phyloP scores from a whole-genome alignment of 2,888 invertebrate genomes.

The Drosophila neutralis region DNA sequence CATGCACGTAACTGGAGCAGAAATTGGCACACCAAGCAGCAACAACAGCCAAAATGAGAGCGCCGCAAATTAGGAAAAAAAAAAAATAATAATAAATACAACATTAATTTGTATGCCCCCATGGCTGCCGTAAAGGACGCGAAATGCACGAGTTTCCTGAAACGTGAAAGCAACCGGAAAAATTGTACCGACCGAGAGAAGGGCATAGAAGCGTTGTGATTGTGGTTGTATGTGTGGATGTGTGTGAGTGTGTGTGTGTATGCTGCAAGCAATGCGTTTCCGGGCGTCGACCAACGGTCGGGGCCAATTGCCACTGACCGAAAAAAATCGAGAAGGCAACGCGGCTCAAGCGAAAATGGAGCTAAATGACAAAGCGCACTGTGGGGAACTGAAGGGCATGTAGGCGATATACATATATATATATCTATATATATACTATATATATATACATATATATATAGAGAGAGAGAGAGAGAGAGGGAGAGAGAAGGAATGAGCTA shows the following conservation, averaged over 20 bases:
- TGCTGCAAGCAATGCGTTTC: conserved; percentile 54
- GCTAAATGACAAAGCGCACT: conserved; percentile 59
- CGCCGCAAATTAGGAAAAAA: conserved; percentile 33
- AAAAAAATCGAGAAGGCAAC: conserved; percentile 55
- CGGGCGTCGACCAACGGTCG: conserved; percentile 46
- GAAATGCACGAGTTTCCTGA: conserved; percentile 78
- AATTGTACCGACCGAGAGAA: conserved; percentile 66
- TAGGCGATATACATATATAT: neutral
- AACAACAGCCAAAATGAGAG: conserved; percentile 13
- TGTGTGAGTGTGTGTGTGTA: neutral
- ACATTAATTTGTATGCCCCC: conserved; percentile 66
- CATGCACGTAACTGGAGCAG: conserved; percentile 69
- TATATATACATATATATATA: neutral
- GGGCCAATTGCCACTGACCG: conserved; percentile 71
- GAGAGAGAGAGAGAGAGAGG: conserved; percentile 1
- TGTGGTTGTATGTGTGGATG: conserved; percentile 1
- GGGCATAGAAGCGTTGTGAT: neutral
- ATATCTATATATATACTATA: too few species aligned
- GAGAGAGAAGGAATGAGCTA: neutral
- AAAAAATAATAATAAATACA: conserved; percentile 48
- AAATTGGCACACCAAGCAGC: conserved; percentile 60
- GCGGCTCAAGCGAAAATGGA: conserved; percentile 34
- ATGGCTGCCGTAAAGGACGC: conserved; percentile 50
- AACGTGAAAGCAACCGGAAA: conserved; percentile 78
- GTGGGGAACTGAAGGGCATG: conserved; percentile 10